These are phyloP conservation scores for Eulimnadia texana DNA, from an alignment of 1,140 invertebrate species.

Conservation along the genomic window DNA sequence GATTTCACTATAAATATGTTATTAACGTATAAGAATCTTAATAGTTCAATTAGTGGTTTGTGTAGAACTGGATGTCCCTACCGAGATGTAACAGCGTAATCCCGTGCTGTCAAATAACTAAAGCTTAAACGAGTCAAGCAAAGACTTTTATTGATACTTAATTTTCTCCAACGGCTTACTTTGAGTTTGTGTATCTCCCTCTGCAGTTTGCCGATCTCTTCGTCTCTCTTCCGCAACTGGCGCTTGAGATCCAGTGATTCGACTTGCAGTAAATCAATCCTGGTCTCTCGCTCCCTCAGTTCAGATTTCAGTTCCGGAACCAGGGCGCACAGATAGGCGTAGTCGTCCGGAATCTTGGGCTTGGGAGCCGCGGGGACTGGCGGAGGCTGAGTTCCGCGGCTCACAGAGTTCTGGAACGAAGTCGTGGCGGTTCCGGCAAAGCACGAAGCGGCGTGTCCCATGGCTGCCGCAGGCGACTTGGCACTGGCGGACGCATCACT, in stretches of 20 bases:
- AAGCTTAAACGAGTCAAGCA: no score
- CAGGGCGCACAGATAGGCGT: constrained; percentile 24
- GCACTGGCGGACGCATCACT: neutral
- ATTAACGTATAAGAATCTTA: no score
- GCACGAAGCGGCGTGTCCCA: constrained; percentile 22
- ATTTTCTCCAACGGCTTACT: constrained; percentile 27
- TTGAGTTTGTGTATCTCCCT: constrained; percentile 44
- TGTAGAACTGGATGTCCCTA: no score
- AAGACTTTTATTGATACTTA: no score
- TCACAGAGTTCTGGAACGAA: constrained; percentile 7
- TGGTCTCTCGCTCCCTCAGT: constrained; percentile 26
- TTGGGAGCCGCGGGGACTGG: constrained; percentile 24
- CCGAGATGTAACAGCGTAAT: no score
- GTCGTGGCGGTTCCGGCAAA: constrained; percentile 18
- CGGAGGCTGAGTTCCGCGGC: constrained; percentile 6
- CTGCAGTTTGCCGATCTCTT: constrained; percentile 35
- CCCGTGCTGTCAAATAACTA: no score
- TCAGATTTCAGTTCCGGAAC: constrained; percentile 29
- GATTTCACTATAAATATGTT: no score
- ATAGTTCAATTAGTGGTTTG: no score
- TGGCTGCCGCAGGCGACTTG: constrained; percentile 19
- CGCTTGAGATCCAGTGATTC: constrained; percentile 27
- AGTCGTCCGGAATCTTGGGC: constrained; percentile 18
- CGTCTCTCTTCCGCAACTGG: constrained; percentile 29
- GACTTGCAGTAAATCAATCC: constrained; percentile 22